Evolutionary conservation across 64 coral and sea anemone species (phyloP).

Genomic region (Actinia equina): DNA sequence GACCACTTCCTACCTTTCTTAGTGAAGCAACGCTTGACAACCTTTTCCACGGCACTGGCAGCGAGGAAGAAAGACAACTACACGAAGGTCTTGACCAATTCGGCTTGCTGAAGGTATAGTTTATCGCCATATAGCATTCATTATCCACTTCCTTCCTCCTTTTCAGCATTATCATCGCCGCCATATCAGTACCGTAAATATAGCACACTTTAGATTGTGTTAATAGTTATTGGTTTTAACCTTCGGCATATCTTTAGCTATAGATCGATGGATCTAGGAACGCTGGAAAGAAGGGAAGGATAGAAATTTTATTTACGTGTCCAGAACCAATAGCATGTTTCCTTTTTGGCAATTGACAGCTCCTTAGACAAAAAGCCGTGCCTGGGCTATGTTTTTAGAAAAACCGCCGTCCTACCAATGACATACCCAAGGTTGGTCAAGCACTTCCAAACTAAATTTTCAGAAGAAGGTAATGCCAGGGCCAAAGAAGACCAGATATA

Average conservation of each 20-base stretch:
- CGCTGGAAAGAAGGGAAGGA: background rate
- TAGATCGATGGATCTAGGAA: no score
- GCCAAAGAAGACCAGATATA: slow-evolving; percentile 2
- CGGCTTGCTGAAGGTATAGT: background rate
- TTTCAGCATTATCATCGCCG: no score
- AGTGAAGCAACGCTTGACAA: no score
- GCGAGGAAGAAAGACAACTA: background rate
- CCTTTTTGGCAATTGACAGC: background rate
- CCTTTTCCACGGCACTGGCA: no score
- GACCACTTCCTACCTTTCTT: slow-evolving; percentile 1
- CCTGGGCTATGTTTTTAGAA: background rate
- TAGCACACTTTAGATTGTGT: no score
- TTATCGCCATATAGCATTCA: no score
- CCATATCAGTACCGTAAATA: no score
- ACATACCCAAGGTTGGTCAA: slow-evolving; percentile 17
- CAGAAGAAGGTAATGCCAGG: slow-evolving; percentile 18
- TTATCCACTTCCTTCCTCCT: no score
- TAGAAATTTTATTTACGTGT: background rate
- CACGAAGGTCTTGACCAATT: background rate
- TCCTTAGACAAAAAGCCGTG: background rate
- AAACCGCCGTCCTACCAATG: slow-evolving; percentile 8
- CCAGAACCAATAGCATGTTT: background rate
- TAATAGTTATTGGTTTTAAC: background rate
- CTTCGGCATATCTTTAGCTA: background rate
- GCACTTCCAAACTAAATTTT: background rate